Evolutionary conservation across 2,888 invertebrate genomes (phyloP), one percentile per base, ranked within the genome.

Genomic region (Troides helena): DNA sequence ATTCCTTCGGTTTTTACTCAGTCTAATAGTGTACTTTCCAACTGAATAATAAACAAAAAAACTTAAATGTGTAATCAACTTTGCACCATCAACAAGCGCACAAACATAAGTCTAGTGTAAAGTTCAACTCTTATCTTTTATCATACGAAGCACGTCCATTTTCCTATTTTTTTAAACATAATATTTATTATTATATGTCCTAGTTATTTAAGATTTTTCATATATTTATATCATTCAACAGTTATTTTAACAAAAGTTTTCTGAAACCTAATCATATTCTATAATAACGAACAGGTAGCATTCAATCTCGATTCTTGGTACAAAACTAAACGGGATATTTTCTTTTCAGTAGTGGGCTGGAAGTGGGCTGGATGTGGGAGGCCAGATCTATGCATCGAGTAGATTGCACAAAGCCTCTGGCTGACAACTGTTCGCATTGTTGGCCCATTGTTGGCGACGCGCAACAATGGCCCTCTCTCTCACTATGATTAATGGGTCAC

Each of bases 331-430:
- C 72, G 78, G 73, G 74, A 75, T 80, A 81, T 85, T 84, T 85
- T 85, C 84, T 83, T 85, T 85, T 79, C 74, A 80, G 77, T 74
- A 73, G 78, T 75, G 77, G 78, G 80, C 30, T 30, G 30, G 78
- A 74, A 72, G 67, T 67, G 67, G 75, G 75, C 77, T 80, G 85
- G 84, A 85, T 81, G 78, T 75, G 77, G 78, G 80, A 84, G 86
- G 74, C 85, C 85, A 84, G 84, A 88, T 85, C 82, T 81, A 80
- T 83, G 82, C 78, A 88, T 87, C 83, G 85, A 84, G 80, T 82
- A 80, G 83, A 81, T 84, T 77, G 84, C 85, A 88, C 87, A 88
- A 88, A 85, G 84, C 82, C 78, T 75, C 73, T 71, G 75, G 76
- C 80, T 83, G 85, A 85, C 88, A 85, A 82, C 86, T 82, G 85